Percentiles rank a stretch among this genome's conserved stretches.
phyloP scores from a whole-genome alignment of 2,888 invertebrate species.

The Nomada lathburiana region DNA sequence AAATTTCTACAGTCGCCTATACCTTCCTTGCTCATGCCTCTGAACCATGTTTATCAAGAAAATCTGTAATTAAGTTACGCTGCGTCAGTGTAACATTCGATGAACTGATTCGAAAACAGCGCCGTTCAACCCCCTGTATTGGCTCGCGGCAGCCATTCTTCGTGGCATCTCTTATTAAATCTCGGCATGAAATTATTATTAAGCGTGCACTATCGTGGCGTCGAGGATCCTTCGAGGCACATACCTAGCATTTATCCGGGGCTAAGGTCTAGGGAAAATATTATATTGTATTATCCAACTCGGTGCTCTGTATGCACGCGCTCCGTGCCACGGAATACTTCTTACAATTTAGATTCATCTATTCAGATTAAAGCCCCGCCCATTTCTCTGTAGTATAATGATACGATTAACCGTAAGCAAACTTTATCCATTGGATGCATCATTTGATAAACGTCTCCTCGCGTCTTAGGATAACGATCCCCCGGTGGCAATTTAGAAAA shows the following conservation, averaged over 20 bases:
- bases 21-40: too few relatives aligned
- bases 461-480: too few relatives aligned
- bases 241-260: conserved; percentile 35
- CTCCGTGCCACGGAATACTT: conserved; percentile 28
- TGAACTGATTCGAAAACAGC: conserved; percentile 57
- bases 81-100: conserved; percentile 45
- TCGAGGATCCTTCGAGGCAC: conserved; percentile 41
- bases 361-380: conserved; percentile 50
- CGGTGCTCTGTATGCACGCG: conserved; percentile 15
- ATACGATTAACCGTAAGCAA: conserved; percentile 13
- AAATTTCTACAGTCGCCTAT: background rate
- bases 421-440: background rate
- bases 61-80: conserved; percentile 76
- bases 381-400: conserved; percentile 7
- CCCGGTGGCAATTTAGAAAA: too few relatives aligned
- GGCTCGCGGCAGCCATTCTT: conserved; percentile 63
- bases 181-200: conserved; percentile 71
- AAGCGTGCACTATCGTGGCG: conserved; percentile 62
- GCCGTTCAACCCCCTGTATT: conserved; percentile 30
- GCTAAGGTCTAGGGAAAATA: conserved; percentile 45
- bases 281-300: conserved; percentile 30
- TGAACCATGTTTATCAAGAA: conserved; percentile 65
- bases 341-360: conserved; percentile 55
- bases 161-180: conserved; percentile 76
- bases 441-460: background rate